Base-by-base conservation (phyloP, 2,888 invertebrate species). In the Hofmannophila pseudospretella region DNA sequence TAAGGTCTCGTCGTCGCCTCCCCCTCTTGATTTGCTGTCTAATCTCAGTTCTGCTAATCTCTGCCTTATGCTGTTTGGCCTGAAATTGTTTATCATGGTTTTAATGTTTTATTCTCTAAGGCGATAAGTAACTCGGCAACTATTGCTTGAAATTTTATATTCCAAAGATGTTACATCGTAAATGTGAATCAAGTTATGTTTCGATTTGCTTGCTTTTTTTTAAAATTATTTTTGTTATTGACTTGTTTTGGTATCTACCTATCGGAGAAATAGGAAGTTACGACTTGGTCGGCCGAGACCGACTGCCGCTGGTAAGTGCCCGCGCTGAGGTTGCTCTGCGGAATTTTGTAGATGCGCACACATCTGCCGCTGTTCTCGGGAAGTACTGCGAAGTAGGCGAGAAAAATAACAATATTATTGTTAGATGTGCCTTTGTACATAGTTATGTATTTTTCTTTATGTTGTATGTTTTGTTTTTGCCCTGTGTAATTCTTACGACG, bases 311-410 rank as follows among this genome's bases (percentile, higher is more conserved):
- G 86, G 61, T 85, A 84, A 1, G 82, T 67, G 33, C 81, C 81
- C 0, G 82, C 82, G 58, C 85, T 82, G 11, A 86, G 66, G 61
- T 85, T 85, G 59, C 81, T 80, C 47, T 82, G 84, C 9, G 86
- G 86, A 37, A 86, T 81, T 50, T 76, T 81, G 67, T 82, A 85
- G 47, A 86, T 79, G 14, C 84, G 74, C 38, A 85, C 86, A 44
- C 84, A 85, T 1, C 86, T 73, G 0, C 78, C 81, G 43, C 80
- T 84, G 63, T 79, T 84, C 49, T 85, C 85, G 11, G 84, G 82
- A 1, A 80, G 52, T n/a, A 81, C 80, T 81, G 51, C 0, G 47
- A 51, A 20, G 32, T 23, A 20, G n/a, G n/a, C n/a, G n/a, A n/a
- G n/a, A n/a, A n/a, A n/a, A n/a, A n/a, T n/a, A n/a, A n/a, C n/a